Percentiles rank a stretch among this genome's conserved stretches.
phyloP scores from a whole-genome alignment of 1,140 invertebrate species.

The Drosophila willistoni region DNA sequence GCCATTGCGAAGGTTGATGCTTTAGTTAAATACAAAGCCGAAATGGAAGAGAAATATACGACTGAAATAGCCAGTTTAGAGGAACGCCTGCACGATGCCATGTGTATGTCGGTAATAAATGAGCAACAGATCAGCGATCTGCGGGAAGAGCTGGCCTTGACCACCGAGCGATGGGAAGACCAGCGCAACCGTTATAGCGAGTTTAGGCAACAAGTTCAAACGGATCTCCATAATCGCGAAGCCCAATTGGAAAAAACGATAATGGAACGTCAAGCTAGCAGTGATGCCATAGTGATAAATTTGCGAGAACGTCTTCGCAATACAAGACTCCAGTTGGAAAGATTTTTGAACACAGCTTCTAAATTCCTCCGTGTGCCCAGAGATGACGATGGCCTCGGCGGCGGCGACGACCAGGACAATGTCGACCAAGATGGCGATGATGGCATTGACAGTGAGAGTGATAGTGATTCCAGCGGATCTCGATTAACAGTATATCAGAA shows the following conservation, averaged over 20 bases:
- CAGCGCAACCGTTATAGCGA: background rate
- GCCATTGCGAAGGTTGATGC: background rate
- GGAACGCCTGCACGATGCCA: background rate
- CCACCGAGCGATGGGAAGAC: background rate
- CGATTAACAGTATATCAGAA: background rate
- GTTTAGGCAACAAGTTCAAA: constrained; percentile 8
- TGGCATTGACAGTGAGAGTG: background rate
- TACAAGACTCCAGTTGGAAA: background rate
- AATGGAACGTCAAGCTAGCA: background rate
- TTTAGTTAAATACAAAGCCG: background rate
- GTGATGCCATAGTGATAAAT: background rate
- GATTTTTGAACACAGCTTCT: background rate
- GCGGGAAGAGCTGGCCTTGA: background rate
- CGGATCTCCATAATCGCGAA: background rate
- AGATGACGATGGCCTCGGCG: too few species aligned
- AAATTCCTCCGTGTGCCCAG: background rate
- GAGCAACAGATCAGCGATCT: background rate
- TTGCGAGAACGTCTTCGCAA: background rate
- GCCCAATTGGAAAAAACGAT: background rate
- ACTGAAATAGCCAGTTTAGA: background rate
- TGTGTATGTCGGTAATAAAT: background rate
- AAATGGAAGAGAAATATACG: background rate
- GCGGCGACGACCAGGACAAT: too few species aligned
- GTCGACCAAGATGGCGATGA: background rate
- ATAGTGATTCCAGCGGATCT: background rate